phyloP scores from a whole-genome alignment of 2,113 vertebrate species.

The Cinclus mexicanus region DNA sequence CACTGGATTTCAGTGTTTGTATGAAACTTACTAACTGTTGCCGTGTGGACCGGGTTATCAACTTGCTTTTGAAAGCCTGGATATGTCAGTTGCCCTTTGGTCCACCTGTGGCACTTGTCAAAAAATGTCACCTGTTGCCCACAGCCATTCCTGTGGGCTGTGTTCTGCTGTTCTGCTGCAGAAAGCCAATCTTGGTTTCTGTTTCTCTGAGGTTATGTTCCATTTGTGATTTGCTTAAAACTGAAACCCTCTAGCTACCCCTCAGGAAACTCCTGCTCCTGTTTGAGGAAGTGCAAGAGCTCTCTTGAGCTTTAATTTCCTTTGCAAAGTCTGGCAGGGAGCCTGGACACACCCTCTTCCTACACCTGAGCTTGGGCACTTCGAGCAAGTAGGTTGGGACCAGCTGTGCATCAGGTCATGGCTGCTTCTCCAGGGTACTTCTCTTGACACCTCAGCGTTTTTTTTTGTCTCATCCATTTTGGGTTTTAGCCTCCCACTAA shows the following conservation, averaged over 20 bases:
- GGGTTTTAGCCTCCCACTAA: not conserved
- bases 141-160: not conserved
- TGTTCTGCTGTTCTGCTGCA: not conserved
- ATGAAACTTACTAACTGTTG: not conserved
- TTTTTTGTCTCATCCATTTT: not conserved
- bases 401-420: not conserved
- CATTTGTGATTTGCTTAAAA: not conserved
- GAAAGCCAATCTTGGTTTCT: not conserved
- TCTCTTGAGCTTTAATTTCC: not conserved
- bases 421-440: not conserved
- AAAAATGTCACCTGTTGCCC: not conserved
- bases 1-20: not conserved
- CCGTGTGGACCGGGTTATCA: not conserved
- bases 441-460: not conserved
- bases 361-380: not conserved
- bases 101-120: not conserved
- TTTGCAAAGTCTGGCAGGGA: not conserved
- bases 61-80: not conserved
- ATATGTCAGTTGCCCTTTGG: not conserved
- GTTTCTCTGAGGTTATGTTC: not conserved
- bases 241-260: constrained; percentile 3
- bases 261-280: not conserved
- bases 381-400: not conserved
- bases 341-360: not conserved
- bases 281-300: not conserved